phyloP scores from a whole-genome alignment of 2,797 vertebrate species.

The Rhinogobio ventralis region DNA sequence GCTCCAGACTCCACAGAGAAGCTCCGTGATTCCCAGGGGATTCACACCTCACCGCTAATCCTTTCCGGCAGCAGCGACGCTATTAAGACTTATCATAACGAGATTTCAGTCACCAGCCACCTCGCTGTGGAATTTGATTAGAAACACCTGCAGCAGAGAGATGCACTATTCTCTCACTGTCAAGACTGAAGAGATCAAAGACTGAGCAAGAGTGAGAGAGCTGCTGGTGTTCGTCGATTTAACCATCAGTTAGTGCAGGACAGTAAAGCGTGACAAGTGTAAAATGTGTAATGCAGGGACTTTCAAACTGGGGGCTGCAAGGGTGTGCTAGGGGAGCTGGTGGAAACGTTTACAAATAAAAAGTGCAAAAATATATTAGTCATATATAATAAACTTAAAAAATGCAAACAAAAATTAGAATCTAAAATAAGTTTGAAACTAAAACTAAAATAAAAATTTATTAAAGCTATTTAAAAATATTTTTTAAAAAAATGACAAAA shows the following conservation, averaged over 20 bases:
- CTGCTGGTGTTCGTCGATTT: slow-evolving; percentile 14
- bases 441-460: too few relatives aligned
- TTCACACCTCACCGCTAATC: slow-evolving; percentile 57
- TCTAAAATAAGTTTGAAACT: background rate
- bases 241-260: background rate
- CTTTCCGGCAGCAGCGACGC: slow-evolving; percentile 54
- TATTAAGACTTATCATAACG: slow-evolving; percentile 61
- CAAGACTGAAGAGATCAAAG: slow-evolving; percentile 43
- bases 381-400: background rate
- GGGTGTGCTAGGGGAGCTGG: background rate
- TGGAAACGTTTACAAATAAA: background rate
- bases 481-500: background rate
- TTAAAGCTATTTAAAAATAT: too few relatives aligned
- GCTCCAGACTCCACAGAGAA: slow-evolving; percentile 36
- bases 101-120: slow-evolving; percentile 55
- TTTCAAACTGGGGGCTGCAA: background rate
- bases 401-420: background rate
- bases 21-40: slow-evolving; percentile 50
- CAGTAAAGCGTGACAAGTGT: background rate
- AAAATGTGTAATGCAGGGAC: background rate
- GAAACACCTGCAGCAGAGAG: slow-evolving; percentile 52
- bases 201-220: slow-evolving; percentile 1
- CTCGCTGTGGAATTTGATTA: slow-evolving; percentile 55
- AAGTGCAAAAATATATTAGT: background rate
- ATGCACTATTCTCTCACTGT: slow-evolving; percentile 24